Evolutionary conservation across 2,888 invertebrate species (phyloP), one percentile per base, ranked within the genome.

Genomic region (Myopa testacea): DNA sequence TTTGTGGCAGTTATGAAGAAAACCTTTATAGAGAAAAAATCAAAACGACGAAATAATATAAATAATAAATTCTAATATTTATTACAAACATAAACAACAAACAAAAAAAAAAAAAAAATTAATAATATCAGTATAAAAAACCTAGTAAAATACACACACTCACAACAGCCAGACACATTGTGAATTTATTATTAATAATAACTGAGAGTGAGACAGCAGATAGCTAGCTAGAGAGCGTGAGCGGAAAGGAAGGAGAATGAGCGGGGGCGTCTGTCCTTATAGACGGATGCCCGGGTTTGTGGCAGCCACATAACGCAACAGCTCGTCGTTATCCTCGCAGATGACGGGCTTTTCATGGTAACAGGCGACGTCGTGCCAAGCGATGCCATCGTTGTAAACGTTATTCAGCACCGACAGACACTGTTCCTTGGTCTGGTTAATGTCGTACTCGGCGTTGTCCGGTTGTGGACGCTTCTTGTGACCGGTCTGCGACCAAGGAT

Each of bases 281-380:
- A 96, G 93, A 88, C 95, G 93, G 85, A 96, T 91, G 83, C 94
- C 94, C 82, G 94, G 94, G 91, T 96, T 96, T 87, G 94, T 96
- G 88, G 94, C 93, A 78, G 94, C 94, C 81, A 96, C 93, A 89
- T 96, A 96, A 89, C 93, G 94, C 85, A 96, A 92, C 80, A 97
- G 93, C 87, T 96, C 96, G 75, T 96, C 96, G 80, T 94, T 95
- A 90, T 97, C 96, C 88, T 96, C 97, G 89, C 96, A 97, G 83
- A 97, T 93, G 88, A 96, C 93, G 3, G 96, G 96, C 88, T 97
- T 97, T 90, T 96, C 95, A 90, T 96, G 96, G 90, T 96, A 96
- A 90, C 96, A 96, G 81, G 96, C 96, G 75, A 96, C 96, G 89
- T 96, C 96, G 90, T 96, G 96, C 96, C 96, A 97, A 82, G 95